Base-by-base conservation (phyloP, 1,140 invertebrate species). In the Drosophila littoralis region DNA sequence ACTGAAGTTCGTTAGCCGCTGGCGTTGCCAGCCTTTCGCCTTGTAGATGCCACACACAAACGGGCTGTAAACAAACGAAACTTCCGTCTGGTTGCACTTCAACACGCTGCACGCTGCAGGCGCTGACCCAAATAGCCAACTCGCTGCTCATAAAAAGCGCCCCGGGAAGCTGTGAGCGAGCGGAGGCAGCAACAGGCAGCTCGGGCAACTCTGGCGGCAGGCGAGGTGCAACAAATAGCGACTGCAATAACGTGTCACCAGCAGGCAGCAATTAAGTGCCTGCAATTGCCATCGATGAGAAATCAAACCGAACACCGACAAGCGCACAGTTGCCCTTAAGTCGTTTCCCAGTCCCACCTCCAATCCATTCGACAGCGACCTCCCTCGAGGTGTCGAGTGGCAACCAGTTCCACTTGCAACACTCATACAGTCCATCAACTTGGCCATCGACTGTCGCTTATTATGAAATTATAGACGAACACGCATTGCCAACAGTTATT, bases 51-150 rank as follows among this genome's bases (percentile, higher is more conserved):
- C 51, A 17, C 33, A 36, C 8, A 33, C 51, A 36, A 32, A 36
- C 51, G 13, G n/a, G 8, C 33, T 36, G 51, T 54, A 75, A 51
- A 55, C 40, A 68, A 67, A 78, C 48, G 36, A 86, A 79, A 72
- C 83, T 86, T 86, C 84, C 83, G 83, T 79, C 73, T 88, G 75
- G 78, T 52, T 80, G 83, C 83, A 74, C 83, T 79, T 69, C 79
- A 82, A 76, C 79, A 88, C 83, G 79, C 43, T 60, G 63, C 71
- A 40, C 5, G 12, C 7, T 40, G 38, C 60, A 52, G 22, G 17
- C 63, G 36, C 36, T 42, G 83, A 88, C 83, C 83, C 80, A 88
- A 77, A 86, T 86, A 71, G 69, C 60, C 73, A 32, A 50, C 46
- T 65, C 59, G 64, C 75, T 74, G 66, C 71, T 80, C 64, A 76